Evolutionary conservation across 2,888 invertebrate species (phyloP).

Genomic region (Atherix ibis): DNA sequence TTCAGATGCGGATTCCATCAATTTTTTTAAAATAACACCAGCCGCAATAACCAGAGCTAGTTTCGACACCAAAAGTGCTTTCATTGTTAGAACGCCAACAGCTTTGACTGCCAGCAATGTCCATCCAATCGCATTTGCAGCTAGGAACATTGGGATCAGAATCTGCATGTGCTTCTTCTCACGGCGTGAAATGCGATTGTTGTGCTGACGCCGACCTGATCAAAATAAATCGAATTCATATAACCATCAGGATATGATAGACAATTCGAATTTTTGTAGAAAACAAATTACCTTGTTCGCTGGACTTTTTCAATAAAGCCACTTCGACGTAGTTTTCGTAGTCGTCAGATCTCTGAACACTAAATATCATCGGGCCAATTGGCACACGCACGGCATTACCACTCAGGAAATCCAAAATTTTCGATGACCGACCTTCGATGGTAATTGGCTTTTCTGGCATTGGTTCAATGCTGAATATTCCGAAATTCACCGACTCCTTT

Average conservation of each 20-base stretch:
- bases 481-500: slow-evolving; percentile 39
- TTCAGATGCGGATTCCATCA: slow-evolving; percentile 41
- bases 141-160: slow-evolving; percentile 48
- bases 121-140: slow-evolving; percentile 50
- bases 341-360: slow-evolving; percentile 28
- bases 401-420: slow-evolving; percentile 24
- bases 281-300: slow-evolving; percentile 20
- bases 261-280: too few species aligned
- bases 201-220: slow-evolving; percentile 11
- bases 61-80: slow-evolving; percentile 54
- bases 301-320: slow-evolving; percentile 25
- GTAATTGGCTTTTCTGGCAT: slow-evolving; percentile 18
- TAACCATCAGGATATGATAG: too few species aligned
- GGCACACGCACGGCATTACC: slow-evolving; percentile 29
- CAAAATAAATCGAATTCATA: too few species aligned
- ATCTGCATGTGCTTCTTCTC: slow-evolving; percentile 46
- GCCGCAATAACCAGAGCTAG: slow-evolving; percentile 47
- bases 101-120: slow-evolving; percentile 43
- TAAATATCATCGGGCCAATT: slow-evolving; percentile 30
- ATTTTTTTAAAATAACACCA: slow-evolving; percentile 42
- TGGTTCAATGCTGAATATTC: slow-evolving; percentile 40
- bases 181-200: slow-evolving; percentile 20
- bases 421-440: slow-evolving; percentile 19
- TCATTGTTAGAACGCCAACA: slow-evolving; percentile 46
- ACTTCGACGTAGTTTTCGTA: slow-evolving; percentile 29